Conservation (phyloP, 2,888 invertebrate species). For the Aspidapion aeneum region DNA sequence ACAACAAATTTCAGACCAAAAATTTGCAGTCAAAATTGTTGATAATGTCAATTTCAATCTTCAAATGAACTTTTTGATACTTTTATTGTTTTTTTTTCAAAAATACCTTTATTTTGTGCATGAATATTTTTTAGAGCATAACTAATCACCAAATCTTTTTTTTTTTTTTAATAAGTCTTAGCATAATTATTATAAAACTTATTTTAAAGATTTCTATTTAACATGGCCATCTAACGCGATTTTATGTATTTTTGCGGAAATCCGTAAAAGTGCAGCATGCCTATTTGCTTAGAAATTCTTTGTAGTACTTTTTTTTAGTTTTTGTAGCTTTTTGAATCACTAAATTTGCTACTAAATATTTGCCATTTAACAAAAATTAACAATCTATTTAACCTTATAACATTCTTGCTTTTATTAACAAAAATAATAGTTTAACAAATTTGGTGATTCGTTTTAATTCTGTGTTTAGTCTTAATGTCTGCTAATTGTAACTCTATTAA, state of each 20-base stretch:
- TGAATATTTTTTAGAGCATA: not conserved
- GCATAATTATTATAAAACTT: not conserved
- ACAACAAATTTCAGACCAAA: not conserved
- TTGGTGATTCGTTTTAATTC: slow-evolving; percentile 21
- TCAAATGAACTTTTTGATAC: not conserved
- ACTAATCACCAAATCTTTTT: not conserved
- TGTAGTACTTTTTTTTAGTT: not conserved
- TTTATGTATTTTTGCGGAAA: not conserved
- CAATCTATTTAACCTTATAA: not conserved
- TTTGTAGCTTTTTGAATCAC: slow-evolving; percentile 22
- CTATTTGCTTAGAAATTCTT: not conserved
- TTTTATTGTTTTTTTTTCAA: not conserved
- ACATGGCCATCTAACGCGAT: not conserved
- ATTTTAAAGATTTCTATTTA: not conserved
- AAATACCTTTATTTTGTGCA: slow-evolving; percentile 27
- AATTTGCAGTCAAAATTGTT: not conserved
- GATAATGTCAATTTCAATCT: not conserved
- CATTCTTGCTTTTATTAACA: not conserved
- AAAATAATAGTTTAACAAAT: slow-evolving; percentile 12
- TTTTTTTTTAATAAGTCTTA: not conserved
- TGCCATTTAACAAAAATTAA: not conserved
- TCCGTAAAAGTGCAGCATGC: not conserved
- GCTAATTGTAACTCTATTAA: slow-evolving; percentile 13
- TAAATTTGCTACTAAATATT: slow-evolving; percentile 16
- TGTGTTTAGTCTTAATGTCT: slow-evolving; percentile 15